phyloP scores from a whole-genome alignment of 1,140 invertebrate species.

The Drosophila biarmipes region DNA sequence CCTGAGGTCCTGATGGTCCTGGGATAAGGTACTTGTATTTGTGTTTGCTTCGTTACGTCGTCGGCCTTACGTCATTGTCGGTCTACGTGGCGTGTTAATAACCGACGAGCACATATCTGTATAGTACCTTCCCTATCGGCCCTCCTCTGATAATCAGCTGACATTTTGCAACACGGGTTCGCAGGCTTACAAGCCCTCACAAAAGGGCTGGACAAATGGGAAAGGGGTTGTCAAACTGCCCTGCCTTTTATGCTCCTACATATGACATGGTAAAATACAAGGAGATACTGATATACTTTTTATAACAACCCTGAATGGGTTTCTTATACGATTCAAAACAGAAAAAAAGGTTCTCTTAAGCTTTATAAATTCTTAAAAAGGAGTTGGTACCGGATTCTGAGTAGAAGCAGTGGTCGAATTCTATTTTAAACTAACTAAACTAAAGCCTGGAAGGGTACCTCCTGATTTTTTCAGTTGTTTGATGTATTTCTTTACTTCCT shows the following conservation, averaged over 20 bases:
- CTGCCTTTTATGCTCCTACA: neutral
- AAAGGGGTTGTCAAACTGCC: too few relatives aligned
- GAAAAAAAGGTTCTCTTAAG: too few relatives aligned
- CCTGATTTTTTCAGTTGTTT: neutral
- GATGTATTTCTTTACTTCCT: constrained; percentile 6
- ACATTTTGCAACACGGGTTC: constrained; percentile 40
- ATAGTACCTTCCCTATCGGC: constrained; percentile 3
- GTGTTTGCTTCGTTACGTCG: constrained; percentile 47
- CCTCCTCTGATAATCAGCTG: constrained; percentile 25
- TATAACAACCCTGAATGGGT: too few relatives aligned
- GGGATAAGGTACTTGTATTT: neutral
- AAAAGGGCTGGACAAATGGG: neutral
- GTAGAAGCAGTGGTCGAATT: too few relatives aligned
- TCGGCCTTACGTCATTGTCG: constrained; percentile 50
- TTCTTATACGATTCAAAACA: too few relatives aligned
- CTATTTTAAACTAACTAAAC: too few relatives aligned
- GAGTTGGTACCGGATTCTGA: neutral
- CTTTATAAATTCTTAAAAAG: too few relatives aligned
- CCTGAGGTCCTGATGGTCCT: neutral
- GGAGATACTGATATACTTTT: neutral
- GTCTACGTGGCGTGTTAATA: constrained; percentile 57
- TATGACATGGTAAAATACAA: neutral
- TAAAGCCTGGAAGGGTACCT: neutral
- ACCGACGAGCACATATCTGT: constrained; percentile 24
- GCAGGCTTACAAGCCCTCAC: constrained; percentile 7